Conservation (phyloP, 92 coral and sea anemone species). For the Micromussa lordhowensis region DNA sequence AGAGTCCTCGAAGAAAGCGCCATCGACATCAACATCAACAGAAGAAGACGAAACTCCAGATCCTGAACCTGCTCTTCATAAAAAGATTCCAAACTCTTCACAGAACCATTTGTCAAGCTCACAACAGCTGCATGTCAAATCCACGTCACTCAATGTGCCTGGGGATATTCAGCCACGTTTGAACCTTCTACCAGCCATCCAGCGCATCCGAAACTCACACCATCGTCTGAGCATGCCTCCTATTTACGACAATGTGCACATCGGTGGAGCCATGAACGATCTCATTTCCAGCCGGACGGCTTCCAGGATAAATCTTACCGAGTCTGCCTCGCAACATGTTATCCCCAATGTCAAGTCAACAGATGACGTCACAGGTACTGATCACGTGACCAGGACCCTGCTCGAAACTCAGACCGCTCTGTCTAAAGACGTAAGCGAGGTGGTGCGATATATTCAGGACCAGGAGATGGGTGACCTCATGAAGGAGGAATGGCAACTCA, state of each 20-base stretch:
- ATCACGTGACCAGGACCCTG: constrained; percentile 23
- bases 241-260: constrained; percentile 20
- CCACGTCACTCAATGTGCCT: not conserved
- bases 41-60: constrained; percentile 24
- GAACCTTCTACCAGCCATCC: constrained; percentile 30
- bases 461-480: constrained; percentile 72
- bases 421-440: constrained; percentile 61
- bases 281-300: constrained; percentile 7
- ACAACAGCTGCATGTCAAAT: constrained; percentile 6
- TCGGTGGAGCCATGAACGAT: constrained; percentile 26
- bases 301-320: constrained; percentile 19
- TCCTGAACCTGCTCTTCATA: not conserved
- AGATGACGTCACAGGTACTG: constrained; percentile 10
- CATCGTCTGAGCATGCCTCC: constrained; percentile 42
- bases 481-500: constrained; percentile 85
- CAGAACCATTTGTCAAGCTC: not conserved
- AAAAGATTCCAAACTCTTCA: constrained; percentile 36
- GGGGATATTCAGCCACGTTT: constrained; percentile 33
- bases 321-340: not conserved
- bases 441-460: constrained; percentile 72
- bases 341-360: constrained; percentile 7
- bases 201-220: not conserved
- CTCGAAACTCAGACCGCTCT: constrained; percentile 44
- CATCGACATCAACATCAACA: not conserved
- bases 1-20: constrained; percentile 5